These are phyloP conservation scores for Muscidifurax raptorellus DNA, from an alignment of 1,140 invertebrate genomes.

Conservation along the genomic window DNA sequence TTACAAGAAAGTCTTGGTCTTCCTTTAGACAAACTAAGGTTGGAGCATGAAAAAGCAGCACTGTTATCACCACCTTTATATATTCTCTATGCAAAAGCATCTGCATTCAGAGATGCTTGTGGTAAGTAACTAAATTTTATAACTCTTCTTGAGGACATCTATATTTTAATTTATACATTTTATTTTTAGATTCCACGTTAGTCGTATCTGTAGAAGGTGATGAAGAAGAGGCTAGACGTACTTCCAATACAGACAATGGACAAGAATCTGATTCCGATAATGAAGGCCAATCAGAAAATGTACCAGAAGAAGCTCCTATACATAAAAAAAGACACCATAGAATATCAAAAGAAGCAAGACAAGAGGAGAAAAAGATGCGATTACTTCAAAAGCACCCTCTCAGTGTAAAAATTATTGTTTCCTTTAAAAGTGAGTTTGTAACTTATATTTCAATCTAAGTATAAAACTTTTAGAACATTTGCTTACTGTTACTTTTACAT, in stretches of 20 bases:
- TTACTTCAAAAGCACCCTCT: conserved; percentile 85
- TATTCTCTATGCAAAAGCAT: conserved; percentile 89
- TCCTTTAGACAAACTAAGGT: conserved; percentile 85
- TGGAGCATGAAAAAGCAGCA: conserved; percentile 84
- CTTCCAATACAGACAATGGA: conserved; percentile 78
- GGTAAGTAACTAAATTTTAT: conserved; percentile 71
- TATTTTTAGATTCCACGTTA: conserved; percentile 74
- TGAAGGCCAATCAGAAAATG: conserved; percentile 75
- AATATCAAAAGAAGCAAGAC: conserved; percentile 77
- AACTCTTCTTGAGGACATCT: background rate
- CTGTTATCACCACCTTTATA: conserved; percentile 90
- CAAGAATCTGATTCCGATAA: conserved; percentile 81
- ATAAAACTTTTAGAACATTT: background rate
- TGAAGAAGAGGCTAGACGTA: conserved; percentile 86
- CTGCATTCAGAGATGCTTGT: conserved; percentile 88
- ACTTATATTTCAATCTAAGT: background rate
- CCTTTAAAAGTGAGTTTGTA: conserved; percentile 71
- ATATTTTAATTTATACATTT: conserved; percentile 45
- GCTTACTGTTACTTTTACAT: conserved; percentile 46
- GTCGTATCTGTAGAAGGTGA: conserved; percentile 83
- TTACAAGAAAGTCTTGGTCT: conserved; percentile 92
- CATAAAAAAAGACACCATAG: conserved; percentile 80
- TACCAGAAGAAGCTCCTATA: conserved; percentile 75
- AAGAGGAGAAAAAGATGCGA: conserved; percentile 82
- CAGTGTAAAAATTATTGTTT: conserved; percentile 80